Evolutionary conservation across 2,888 invertebrate species (phyloP).

Genomic region (Chironomus riparius): DNA sequence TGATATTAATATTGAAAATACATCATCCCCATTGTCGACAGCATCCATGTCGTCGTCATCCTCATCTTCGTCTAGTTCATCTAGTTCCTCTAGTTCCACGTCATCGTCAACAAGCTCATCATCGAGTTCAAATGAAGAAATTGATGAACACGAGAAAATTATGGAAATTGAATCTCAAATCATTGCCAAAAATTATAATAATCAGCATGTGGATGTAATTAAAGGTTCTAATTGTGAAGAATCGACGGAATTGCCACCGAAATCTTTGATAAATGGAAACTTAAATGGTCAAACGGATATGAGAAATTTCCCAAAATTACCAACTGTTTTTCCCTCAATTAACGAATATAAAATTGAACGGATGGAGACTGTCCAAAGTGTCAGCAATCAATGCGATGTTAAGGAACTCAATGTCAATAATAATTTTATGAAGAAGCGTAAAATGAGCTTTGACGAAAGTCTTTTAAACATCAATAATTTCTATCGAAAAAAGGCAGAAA

Average conservation of each 20-base stretch:
- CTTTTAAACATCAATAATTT: slow-evolving; percentile 27
- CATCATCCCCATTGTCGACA: background rate
- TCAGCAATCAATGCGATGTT: background rate
- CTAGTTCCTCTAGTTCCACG: background rate
- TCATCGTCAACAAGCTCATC: background rate
- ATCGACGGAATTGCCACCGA: background rate
- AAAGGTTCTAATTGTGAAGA: background rate
- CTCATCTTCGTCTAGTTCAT: background rate
- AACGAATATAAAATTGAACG: slow-evolving; percentile 23
- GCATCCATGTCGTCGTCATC: background rate
- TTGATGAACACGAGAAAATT: background rate
- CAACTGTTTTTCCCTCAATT: slow-evolving; percentile 14
- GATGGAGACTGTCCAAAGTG: slow-evolving; percentile 2
- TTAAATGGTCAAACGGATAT: background rate
- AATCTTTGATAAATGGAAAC: background rate
- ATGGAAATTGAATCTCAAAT: slow-evolving; percentile 15
- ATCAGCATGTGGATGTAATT: background rate
- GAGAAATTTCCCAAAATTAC: slow-evolving; percentile 8
- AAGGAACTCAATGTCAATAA: background rate
- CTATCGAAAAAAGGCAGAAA: slow-evolving; percentile 13
- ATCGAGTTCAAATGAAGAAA: background rate
- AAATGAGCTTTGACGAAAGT: slow-evolving; percentile 28
- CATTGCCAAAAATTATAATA: slow-evolving; percentile 7
- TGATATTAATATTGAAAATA: background rate
- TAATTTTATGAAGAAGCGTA: slow-evolving; percentile 4